These are phyloP conservation scores for Trinorchestia longiramus DNA, from an alignment of 1,140 invertebrate species.

Conservation along the genomic window DNA sequence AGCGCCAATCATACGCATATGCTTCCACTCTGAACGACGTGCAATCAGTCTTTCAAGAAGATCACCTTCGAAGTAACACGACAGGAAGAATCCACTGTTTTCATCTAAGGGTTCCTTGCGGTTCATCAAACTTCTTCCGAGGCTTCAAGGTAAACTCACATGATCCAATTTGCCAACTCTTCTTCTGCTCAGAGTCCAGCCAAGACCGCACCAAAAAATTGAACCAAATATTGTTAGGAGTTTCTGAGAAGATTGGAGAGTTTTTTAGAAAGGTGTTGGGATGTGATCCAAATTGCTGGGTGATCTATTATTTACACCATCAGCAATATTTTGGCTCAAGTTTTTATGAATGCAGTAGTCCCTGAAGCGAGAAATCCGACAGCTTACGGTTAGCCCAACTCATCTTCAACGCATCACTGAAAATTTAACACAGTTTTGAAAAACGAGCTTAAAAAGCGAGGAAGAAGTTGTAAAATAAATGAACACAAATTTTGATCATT, in stretches of 20 bases:
- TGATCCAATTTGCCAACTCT: slow-evolving; percentile 38
- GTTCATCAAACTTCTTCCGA: slow-evolving; percentile 25
- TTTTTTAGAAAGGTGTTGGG: slow-evolving; percentile 15
- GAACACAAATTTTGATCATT: background rate
- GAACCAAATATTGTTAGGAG: slow-evolving; percentile 16
- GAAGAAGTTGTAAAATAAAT: background rate
- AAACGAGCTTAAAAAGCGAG: background rate
- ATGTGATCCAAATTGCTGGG: slow-evolving; percentile 28
- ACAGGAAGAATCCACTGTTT: background rate
- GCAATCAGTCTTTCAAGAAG: background rate
- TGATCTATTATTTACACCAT: slow-evolving; percentile 33
- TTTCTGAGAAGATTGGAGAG: slow-evolving; percentile 2
- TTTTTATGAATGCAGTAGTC: background rate
- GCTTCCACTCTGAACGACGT: background rate
- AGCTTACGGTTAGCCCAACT: background rate
- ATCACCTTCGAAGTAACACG: background rate
- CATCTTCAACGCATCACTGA: background rate
- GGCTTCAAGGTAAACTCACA: slow-evolving; percentile 22
- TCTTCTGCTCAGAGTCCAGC: slow-evolving; percentile 1
- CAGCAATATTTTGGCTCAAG: slow-evolving; percentile 21
- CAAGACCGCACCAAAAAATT: slow-evolving; percentile 2
- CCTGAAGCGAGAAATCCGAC: background rate
- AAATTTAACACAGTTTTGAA: background rate
- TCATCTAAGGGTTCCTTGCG: background rate
- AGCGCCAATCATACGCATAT: background rate